phyloP scores from a whole-genome alignment of 2,113 vertebrate species.

The Pluvialis apricaria region DNA sequence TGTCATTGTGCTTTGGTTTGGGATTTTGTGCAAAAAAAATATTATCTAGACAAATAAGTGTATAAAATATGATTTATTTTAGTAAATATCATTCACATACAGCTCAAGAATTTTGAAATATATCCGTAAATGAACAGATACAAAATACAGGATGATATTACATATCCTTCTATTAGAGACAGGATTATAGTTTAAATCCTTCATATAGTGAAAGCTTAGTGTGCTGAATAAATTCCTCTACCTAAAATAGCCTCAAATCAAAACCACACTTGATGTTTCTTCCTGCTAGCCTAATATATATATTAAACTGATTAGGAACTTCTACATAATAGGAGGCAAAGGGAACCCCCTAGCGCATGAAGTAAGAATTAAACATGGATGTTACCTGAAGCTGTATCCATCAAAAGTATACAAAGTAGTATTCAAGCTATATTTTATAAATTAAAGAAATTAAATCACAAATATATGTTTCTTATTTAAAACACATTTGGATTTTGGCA shows the following conservation, averaged over 20 bases:
- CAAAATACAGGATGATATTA: background rate
- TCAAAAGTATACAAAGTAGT: background rate
- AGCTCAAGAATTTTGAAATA: background rate
- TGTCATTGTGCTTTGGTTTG: background rate
- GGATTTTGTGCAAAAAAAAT: background rate
- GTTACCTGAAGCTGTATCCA: background rate
- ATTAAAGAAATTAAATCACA: background rate
- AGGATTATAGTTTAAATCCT: background rate
- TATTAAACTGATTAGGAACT: background rate
- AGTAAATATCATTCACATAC: background rate
- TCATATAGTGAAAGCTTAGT: background rate
- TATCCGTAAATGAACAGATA: background rate
- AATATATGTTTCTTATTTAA: background rate
- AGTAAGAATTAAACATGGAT: constrained; percentile 9
- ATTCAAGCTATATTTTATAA: background rate
- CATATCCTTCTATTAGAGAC: background rate
- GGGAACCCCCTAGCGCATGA: constrained; percentile 64
- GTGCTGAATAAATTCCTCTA: background rate
- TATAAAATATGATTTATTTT: background rate
- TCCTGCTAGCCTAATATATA: background rate
- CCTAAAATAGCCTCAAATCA: constrained; percentile 18
- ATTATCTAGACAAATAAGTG: background rate
- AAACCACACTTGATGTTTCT: background rate
- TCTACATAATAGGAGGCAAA: constrained; percentile 36
- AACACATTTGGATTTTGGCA: background rate